Base-by-base conservation (phyloP, 2,113 vertebrate species). In the Pluvialis apricaria region DNA sequence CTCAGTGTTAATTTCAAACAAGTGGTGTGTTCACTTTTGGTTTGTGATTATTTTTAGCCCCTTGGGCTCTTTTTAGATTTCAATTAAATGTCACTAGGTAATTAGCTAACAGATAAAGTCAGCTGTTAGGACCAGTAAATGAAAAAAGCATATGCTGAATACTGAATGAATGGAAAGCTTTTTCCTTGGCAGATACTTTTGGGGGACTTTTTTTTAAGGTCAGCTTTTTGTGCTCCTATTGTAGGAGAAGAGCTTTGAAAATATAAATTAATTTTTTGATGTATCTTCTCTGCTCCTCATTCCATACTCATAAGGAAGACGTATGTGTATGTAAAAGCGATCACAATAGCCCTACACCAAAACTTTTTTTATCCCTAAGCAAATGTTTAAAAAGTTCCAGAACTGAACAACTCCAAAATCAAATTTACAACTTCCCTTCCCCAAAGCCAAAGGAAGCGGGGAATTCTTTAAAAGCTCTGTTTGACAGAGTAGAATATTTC, bases 351-450 rank as follows among this genome's bases (percentile, higher is more conserved):
- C 60, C 52, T 60, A 18, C 44, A 70, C 26, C n/a, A 75, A 64
- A 70, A 16, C 34, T 31, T 47, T 52, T 69, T 61, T 71, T 61
- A 82, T 60, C 69, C 84, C 92, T n/a, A 45, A 88, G 49, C 64
- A 85, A 92, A 95, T 15, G 66, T 79, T 95, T 95, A 24, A 76
- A 86, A 87, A 76, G 54, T 81, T 80, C 78, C 92, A 89, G 54
- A 42, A 57, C 64, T 79, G 81, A 91, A 72, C 70, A 71, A 93
- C 72, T 88, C 84, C 80, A 95, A 95, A 91, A 87, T 62, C 92
- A 92, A 77, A 93, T 97, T 97, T 97, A 97, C 93, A 95, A 83
- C 96, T 97, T 97, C 94, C 91, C 66, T 82, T 92, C 78, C 90
- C 88, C 87, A 49, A 36, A 70, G 93, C 96, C 94, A 95, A 94